Conservation (phyloP, 2,113 vertebrate genomes). For the Orthonyx spaldingii region DNA sequence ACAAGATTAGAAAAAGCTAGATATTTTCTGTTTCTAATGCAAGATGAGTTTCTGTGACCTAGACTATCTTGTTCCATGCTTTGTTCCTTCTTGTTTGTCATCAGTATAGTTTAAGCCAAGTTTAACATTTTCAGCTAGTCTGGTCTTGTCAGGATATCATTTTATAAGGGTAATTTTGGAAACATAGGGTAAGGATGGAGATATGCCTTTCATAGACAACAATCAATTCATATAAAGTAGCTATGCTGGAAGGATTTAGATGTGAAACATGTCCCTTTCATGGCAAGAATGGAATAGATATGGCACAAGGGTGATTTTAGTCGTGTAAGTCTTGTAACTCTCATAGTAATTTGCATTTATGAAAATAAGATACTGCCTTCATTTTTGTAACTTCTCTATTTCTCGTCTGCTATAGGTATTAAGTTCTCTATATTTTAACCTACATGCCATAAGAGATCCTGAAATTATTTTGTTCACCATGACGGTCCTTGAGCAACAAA, state of each 20-base stretch:
- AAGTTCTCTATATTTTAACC: background rate
- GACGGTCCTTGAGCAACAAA: background rate
- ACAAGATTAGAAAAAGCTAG: background rate
- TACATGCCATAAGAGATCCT: background rate
- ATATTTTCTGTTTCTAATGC: background rate
- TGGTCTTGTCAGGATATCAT: background rate
- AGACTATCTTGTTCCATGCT: background rate
- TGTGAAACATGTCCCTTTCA: background rate
- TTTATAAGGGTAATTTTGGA: background rate
- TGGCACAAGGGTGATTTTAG: rapidly evolving
- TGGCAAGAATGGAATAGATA: background rate
- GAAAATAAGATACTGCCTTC: background rate
- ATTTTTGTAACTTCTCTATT: background rate
- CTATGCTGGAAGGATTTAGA: background rate
- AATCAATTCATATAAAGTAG: background rate
- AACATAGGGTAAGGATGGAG: background rate
- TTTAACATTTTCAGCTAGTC: background rate
- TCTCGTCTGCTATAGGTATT: background rate
- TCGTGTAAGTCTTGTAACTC: background rate
- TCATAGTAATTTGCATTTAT: background rate
- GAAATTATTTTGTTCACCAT: background rate
- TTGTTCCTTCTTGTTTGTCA: background rate
- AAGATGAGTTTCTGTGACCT: background rate
- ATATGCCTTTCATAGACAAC: rapidly evolving
- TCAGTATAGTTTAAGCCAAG: background rate